A percentile compares a stretch with the other conserved stretches of the same genome.
These are phyloP conservation scores for Darevskia nairensis DNA, from an alignment of 2,797 vertebrate species.

Conservation along the genomic window DNA sequence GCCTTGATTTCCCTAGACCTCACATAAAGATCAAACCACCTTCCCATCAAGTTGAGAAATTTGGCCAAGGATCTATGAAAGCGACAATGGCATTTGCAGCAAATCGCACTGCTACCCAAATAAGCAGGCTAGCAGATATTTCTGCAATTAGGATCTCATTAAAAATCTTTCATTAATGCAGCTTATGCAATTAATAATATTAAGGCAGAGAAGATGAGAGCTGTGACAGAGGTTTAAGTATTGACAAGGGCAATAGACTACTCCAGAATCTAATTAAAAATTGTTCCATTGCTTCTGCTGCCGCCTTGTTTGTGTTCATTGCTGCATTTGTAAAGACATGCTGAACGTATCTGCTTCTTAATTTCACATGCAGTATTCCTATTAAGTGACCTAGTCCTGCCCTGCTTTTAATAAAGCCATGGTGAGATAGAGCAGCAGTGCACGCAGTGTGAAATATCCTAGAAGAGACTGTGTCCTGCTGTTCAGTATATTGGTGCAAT, in stretches of 20 bases:
- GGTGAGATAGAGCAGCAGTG: background rate
- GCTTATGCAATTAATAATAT: slow-evolving; percentile 4
- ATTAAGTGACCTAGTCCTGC: background rate
- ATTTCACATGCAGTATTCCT: background rate
- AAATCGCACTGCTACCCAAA: slow-evolving; percentile 8
- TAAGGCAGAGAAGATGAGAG: background rate
- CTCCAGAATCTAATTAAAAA: background rate
- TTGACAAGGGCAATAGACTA: background rate
- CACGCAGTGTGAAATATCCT: background rate
- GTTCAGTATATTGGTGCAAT: slow-evolving; percentile 21
- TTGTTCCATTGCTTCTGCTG: background rate
- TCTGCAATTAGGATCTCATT: background rate
- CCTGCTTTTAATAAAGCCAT: background rate
- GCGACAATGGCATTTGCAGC: no score
- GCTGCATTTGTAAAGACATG: background rate
- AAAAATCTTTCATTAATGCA: background rate
- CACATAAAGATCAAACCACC: background rate
- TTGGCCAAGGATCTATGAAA: background rate
- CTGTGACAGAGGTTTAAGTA: background rate
- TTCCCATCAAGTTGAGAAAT: background rate
- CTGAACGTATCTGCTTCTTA: background rate
- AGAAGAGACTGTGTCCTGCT: slow-evolving; percentile 21
- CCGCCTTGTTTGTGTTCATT: background rate
- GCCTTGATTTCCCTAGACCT: background rate
- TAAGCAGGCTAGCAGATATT: background rate